Base-by-base conservation (phyloP, 1,140 invertebrate genomes). In the Melipona quadrifasciata region DNA sequence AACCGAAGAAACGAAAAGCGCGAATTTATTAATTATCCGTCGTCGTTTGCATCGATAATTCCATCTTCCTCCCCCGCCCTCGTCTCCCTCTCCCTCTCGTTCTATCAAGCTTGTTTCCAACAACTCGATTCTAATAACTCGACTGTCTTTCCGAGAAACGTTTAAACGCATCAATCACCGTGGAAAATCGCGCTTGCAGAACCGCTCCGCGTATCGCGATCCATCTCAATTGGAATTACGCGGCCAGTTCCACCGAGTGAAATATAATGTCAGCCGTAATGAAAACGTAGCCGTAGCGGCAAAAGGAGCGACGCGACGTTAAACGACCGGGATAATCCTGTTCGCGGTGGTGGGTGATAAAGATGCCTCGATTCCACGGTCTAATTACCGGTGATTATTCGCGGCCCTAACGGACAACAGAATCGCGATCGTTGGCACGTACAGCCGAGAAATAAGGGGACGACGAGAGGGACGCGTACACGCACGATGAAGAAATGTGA, bases 351-450 rank as follows among this genome's bases (percentile, higher is more conserved):
- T 84, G 81, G 81, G 72, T 84, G 77, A 87, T 87, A 77, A 80
- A 87, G 68, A 72, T 82, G 83, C 77, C 82, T 85, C 77, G 86
- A 87, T 68, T 82, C 86, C 74, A 86, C 81, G 89, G 58, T 87
- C 88, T 90, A 90, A 90, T 90, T 89, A 88, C 77, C 68, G 58
- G 47, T 79, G 87, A 87, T 89, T 89, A 86, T 85, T 86, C 81
- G 79, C 76, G 19, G 51, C 55, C 57, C 39, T 57, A 74, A 86
- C 74, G 71, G 76, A 31, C 68, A 70, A 82, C 70, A 74, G 31
- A 55, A 55, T 31, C 16, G 65, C 65, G 16, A 31, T 3, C 27
- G 8, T 10, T 3, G 17, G 27, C 65, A 47, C 70, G 51, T 27
- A 21, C 19, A 16, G 27, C 5, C 51, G 73, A 34, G 73, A 19